Base-by-base conservation (phyloP, 2,797 vertebrate species). In the Tragelaphus eurycerus region DNA sequence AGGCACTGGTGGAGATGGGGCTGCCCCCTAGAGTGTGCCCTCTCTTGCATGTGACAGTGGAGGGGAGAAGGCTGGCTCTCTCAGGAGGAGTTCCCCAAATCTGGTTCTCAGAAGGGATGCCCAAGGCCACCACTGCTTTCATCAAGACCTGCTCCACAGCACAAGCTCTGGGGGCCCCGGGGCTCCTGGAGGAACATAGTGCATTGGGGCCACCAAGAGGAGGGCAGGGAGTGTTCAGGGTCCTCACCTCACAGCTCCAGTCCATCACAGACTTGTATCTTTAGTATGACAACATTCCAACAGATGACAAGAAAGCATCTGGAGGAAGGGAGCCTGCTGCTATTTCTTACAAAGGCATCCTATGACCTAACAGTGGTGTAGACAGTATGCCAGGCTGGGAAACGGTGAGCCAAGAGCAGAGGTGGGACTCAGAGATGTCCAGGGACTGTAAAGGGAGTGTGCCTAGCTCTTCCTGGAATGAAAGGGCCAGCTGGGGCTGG, bases 371-470 rank as follows among this genome's bases (percentile, higher is more conserved):
- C 2, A 4, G 7, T 17, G 15, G 19, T 8, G 14, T 7, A 29
- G 43, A 60, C 48, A 62, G 25, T 5, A 43, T 55, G 21, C 16
- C 43, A 52, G 46, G 23, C 11, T 31, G 87, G 48, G 50, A 85
- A 19, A 78, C 9, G 5, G 3, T 21, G 46, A 48, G n/a, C 17
- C 19, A 4, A 11, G 46, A 23, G 21, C 7, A 13, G 48, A 76
- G 31, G 67, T 21, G 16, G 48, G 21, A 3, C 16, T 23, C 76
- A 43, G 76, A 38, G 59, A 90, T 50, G 43, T 27, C 19, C 12
- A n/a, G 71, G 29, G 6, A 60, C 34, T 9, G 4, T 3, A 54
- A 55, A 21, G 8, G 15, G 7, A 46, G 64, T 0, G 0, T 16
- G 57, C 19, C 48, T 55, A 14, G 1, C 46, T 67, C 57, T 78